These are phyloP conservation scores for Mallotus villosus DNA, from an alignment of 2,797 vertebrate species.

Conservation along the genomic window DNA sequence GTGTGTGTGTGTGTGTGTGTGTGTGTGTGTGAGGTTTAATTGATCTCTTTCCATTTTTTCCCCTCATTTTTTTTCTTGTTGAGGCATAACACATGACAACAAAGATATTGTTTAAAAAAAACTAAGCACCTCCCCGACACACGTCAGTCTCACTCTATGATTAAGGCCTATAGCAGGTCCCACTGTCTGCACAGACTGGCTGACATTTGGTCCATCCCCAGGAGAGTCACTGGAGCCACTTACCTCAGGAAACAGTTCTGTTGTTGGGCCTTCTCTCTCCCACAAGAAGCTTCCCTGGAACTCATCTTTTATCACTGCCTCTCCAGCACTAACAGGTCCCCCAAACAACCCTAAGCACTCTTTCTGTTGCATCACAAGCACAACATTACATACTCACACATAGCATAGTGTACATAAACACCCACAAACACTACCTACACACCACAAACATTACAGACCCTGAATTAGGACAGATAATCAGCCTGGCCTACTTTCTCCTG, in stretches of 20 bases:
- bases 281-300: slow-evolving; percentile 59
- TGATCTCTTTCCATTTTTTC: neutral
- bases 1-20: slow-evolving; percentile 22
- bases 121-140: neutral
- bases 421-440: slow-evolving; percentile 17
- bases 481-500: slow-evolving; percentile 66
- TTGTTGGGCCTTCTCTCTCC: slow-evolving; percentile 51
- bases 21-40: neutral
- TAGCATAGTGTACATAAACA: neutral
- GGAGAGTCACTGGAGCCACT: slow-evolving; percentile 46
- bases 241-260: slow-evolving; percentile 55
- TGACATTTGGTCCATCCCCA: slow-evolving; percentile 64
- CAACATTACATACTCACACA: neutral
- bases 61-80: neutral
- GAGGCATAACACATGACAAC: slow-evolving; percentile 29
- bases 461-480: slow-evolving; percentile 71
- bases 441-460: slow-evolving; percentile 38
- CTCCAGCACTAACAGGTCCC: slow-evolving; percentile 53
- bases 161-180: slow-evolving; percentile 58
- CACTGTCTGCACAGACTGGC: slow-evolving; percentile 55
- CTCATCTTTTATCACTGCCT: slow-evolving; percentile 60
- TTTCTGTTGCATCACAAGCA: slow-evolving; percentile 41
- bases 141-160: slow-evolving; percentile 33
- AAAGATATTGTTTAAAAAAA: slow-evolving; percentile 54
- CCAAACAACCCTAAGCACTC: slow-evolving; percentile 48